Percentiles rank a stretch among this genome's conserved stretches.
Evolutionary conservation across 2,888 invertebrate genomes (phyloP).

Genomic region (Dermolepida albohirtum): DNA sequence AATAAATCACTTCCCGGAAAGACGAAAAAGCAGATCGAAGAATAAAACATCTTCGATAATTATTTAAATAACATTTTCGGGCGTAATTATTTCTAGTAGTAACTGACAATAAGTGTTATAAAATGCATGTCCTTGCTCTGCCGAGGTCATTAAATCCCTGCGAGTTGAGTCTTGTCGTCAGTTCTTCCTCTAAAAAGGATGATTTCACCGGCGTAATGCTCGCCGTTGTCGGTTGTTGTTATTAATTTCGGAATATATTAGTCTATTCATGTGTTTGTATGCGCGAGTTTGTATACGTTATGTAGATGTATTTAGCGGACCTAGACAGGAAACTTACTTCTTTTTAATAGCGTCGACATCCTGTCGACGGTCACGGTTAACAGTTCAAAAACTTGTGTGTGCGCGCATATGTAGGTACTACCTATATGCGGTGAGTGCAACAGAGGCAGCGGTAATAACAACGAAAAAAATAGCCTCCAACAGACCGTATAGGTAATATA

Average conservation of each 20-base stretch:
- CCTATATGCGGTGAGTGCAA: too few relatives aligned
- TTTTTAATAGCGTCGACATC: conserved; percentile 50
- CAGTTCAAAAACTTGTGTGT: conserved; percentile 40
- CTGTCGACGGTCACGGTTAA: conserved; percentile 49
- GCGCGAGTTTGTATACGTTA: conserved; percentile 4
- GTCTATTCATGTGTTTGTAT: conserved; percentile 8
- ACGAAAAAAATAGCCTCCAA: neutral
- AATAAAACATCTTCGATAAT: too few relatives aligned
- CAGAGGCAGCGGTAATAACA: neutral
- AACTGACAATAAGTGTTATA: neutral
- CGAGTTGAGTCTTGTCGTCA: conserved; percentile 3
- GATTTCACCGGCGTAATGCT: neutral
- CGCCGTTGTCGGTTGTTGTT: conserved; percentile 13
- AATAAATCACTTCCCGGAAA: too few relatives aligned
- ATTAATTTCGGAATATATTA: conserved; percentile 33
- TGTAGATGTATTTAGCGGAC: conserved; percentile 39
- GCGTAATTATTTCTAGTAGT: too few relatives aligned
- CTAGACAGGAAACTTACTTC: conserved; percentile 47
- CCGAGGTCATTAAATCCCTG: conserved; percentile 24
- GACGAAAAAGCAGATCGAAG: too few relatives aligned
- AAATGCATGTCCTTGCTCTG: conserved; percentile 21
- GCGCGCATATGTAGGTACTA: too few relatives aligned
- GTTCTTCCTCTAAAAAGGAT: conserved; percentile 22
- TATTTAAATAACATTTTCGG: too few relatives aligned
- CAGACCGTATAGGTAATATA: neutral